phyloP scores from a whole-genome alignment of 2,113 vertebrate species.

The Lepidothrix coronata region DNA sequence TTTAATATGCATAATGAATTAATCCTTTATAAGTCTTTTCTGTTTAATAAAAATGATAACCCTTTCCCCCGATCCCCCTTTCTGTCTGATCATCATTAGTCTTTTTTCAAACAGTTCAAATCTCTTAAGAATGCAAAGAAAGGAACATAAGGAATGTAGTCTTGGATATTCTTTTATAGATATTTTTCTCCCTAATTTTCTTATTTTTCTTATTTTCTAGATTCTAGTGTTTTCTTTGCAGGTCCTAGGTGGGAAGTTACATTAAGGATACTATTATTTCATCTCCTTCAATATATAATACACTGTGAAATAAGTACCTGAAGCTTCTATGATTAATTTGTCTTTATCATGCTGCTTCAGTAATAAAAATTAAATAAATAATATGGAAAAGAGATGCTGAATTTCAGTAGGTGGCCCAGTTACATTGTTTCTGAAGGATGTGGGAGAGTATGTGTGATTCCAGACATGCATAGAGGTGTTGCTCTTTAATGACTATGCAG shows the following conservation, averaged over 20 bases:
- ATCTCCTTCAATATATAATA: background rate
- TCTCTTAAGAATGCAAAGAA: background rate
- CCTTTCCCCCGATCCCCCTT: background rate
- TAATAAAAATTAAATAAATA: constrained; percentile 6
- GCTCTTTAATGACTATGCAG: background rate
- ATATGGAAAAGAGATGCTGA: background rate
- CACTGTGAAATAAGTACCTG: constrained; percentile 24
- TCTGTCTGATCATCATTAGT: background rate
- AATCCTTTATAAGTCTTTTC: background rate
- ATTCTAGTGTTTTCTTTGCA: background rate
- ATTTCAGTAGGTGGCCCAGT: background rate
- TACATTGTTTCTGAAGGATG: background rate
- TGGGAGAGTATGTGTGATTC: background rate
- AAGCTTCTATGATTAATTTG: constrained; percentile 1
- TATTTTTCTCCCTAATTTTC: background rate
- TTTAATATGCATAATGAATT: background rate
- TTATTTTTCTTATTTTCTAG: background rate
- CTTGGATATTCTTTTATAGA: background rate
- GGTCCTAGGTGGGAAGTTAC: background rate
- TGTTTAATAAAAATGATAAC: background rate
- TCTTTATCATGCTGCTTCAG: constrained; percentile 7
- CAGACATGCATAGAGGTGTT: background rate
- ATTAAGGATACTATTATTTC: constrained; percentile 26
- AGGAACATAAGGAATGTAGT: background rate
- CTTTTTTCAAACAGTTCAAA: background rate